Evolutionary conservation across 1,140 invertebrate genomes (phyloP), one percentile per base, ranked within the genome.

Genomic region (Akabosia matsudoensis): DNA sequence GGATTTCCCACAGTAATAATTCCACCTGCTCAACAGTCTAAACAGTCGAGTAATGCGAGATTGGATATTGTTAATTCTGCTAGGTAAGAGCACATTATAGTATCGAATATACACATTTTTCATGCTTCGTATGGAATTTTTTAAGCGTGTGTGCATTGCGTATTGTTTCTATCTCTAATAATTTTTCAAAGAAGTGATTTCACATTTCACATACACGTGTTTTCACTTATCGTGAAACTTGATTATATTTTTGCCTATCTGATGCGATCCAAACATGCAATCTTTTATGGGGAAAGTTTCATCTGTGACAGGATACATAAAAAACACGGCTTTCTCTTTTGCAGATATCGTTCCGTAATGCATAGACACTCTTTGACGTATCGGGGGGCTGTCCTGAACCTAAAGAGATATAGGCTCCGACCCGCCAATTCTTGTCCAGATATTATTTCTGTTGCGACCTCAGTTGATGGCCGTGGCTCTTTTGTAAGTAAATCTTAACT

Each of bases 371-470:
- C 92, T 0, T 89, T 95, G 26, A 93, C 92, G 82, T 92, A 93
- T 84, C 89, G 94, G 78, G 92, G 91, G 56, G 92, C 92, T 0
- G 91, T 93, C 85, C 84, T 94, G 33, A 93, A 93, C 84, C 90
- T 92, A 72, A 89, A 90, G 76, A 88, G 91, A 74, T 96, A 96
- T 84, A 88, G 91, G 67, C 85, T 95, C 74, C 88, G 93, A 64
- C 80, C 80, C 1, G 93, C 93, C 10, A 95, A 93, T 0, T 95
- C 93, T 24, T 95, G 93, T 85, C 93, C 94, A 0, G 91, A 96
- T 85, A 95, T 96, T 79, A 95, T 95, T 83, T 95, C 93, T 0
- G 95, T 95, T 90, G 92, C 92, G 13, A 93, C 93, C 0, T 67
- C 61, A 67, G 71, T 76, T 2, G 78, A 81, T 26, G 79, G 79